Percentiles rank a stretch among this genome's conserved stretches.
These are phyloP conservation scores for Steinernema feltiae DNA, from an alignment of 1,140 invertebrate species.

Conservation along the genomic window DNA sequence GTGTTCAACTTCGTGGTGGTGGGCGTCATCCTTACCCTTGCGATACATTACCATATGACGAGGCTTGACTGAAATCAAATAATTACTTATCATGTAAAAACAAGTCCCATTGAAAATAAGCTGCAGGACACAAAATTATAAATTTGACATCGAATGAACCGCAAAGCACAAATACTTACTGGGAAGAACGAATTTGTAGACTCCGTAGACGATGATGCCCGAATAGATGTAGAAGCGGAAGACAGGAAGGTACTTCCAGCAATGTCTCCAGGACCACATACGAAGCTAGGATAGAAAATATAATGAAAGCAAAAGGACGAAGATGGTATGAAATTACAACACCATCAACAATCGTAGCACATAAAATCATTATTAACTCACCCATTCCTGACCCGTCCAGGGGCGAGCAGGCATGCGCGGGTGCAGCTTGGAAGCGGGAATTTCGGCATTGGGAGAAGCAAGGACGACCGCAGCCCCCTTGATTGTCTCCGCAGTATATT, in stretches of 20 bases:
- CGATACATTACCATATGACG: slow-evolving; percentile 45
- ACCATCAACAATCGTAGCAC: neutral
- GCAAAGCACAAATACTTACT: slow-evolving; percentile 40
- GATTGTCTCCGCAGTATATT: slow-evolving; percentile 47
- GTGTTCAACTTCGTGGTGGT: slow-evolving; percentile 53
- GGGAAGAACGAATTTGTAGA: slow-evolving; percentile 50
- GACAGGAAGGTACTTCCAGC: slow-evolving; percentile 49
- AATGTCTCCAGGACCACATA: slow-evolving; percentile 52
- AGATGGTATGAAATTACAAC: neutral
- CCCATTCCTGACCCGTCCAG: slow-evolving; percentile 46
- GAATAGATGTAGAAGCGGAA: slow-evolving; percentile 50
- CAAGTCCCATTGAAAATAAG: neutral
- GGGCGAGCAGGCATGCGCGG: slow-evolving; percentile 50
- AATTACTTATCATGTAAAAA: neutral
- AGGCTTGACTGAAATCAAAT: slow-evolving; percentile 46
- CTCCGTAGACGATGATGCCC: slow-evolving; percentile 43
- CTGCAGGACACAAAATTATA: neutral
- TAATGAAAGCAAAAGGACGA: neutral
- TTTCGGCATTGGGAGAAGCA: slow-evolving; percentile 42
- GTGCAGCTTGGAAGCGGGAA: slow-evolving; percentile 46
- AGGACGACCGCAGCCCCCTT: slow-evolving; percentile 43
- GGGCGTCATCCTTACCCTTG: slow-evolving; percentile 49
- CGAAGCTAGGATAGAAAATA: slow-evolving; percentile 41
- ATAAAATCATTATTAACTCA: slow-evolving; percentile 18
- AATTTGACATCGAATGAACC: too few relatives aligned